phyloP scores from a whole-genome alignment of 2,888 invertebrate genomes.

The Drosophila quasianomalipes region DNA sequence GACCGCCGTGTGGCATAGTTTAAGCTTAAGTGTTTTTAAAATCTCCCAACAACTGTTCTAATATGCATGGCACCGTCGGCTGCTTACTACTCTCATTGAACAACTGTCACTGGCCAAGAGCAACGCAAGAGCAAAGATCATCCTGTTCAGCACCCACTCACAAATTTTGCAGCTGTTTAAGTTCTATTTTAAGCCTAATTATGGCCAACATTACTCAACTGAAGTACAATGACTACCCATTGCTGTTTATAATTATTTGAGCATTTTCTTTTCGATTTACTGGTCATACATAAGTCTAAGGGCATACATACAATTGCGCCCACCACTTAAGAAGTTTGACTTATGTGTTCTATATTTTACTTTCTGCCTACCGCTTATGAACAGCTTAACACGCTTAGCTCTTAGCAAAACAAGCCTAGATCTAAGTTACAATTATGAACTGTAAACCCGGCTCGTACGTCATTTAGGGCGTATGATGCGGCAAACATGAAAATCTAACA shows the following conservation, averaged over 20 bases:
- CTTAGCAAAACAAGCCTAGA: slow-evolving; percentile 58
- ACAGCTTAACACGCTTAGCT: slow-evolving; percentile 73
- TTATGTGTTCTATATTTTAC: slow-evolving; percentile 64
- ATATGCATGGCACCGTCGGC: slow-evolving; percentile 44
- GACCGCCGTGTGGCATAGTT: slow-evolving; percentile 24
- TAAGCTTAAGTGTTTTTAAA: slow-evolving; percentile 69
- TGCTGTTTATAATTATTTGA: slow-evolving; percentile 40
- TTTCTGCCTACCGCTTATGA: slow-evolving; percentile 59
- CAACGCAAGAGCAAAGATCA: slow-evolving; percentile 17
- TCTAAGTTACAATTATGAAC: slow-evolving; percentile 56
- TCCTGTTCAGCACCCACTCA: slow-evolving; percentile 37
- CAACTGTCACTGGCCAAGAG: slow-evolving; percentile 26
- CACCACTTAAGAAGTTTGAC: slow-evolving; percentile 57
- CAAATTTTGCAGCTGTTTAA: slow-evolving; percentile 11
- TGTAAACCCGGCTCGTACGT: slow-evolving; percentile 23
- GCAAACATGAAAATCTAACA: slow-evolving; percentile 69
- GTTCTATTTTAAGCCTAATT: slow-evolving; percentile 20
- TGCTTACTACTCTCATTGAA: slow-evolving; percentile 39
- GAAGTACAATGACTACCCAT: slow-evolving; percentile 50
- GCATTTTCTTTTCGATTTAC: slow-evolving; percentile 35
- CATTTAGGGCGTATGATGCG: slow-evolving; percentile 40
- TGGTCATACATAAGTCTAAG: slow-evolving; percentile 33
- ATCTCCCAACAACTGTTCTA: slow-evolving; percentile 67
- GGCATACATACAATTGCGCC: slow-evolving; percentile 35
- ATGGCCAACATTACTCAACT: slow-evolving; percentile 29